Percentiles rank a stretch among this genome's conserved stretches.
These are phyloP conservation scores for Drosophila nigricruria DNA, from an alignment of 2,888 invertebrate species.

Conservation along the genomic window DNA sequence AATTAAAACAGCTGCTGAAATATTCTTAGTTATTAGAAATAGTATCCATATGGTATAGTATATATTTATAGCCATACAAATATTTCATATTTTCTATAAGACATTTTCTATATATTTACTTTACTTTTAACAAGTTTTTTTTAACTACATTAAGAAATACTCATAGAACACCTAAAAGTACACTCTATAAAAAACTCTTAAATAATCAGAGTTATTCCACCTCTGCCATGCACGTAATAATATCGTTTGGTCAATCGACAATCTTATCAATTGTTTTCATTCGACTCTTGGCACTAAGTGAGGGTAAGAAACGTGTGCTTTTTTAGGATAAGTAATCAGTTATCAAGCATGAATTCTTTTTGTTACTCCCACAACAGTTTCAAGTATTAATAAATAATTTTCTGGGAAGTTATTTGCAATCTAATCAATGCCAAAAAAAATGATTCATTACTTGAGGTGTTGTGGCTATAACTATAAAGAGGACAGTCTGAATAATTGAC, in stretches of 20 bases:
- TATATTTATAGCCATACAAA: no score
- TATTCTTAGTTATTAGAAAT: no score
- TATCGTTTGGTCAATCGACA: neutral
- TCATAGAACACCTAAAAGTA: constrained; percentile 46
- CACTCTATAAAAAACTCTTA: constrained; percentile 9
- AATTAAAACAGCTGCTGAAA: neutral
- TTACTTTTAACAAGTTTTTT: neutral
- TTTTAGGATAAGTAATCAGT: constrained; percentile 11
- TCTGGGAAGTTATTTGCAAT: constrained; percentile 22
- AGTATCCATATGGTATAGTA: no score
- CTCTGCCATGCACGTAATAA: neutral
- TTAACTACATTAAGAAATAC: neutral
- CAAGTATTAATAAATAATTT: constrained; percentile 13
- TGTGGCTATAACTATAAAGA: constrained; percentile 17
- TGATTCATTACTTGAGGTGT: constrained; percentile 14
- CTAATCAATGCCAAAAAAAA: constrained; percentile 28
- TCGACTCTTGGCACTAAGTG: neutral
- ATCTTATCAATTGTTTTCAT: constrained; percentile 29
- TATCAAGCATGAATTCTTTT: constrained; percentile 1
- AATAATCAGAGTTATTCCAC: neutral
- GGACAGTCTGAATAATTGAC: neutral
- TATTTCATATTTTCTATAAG: no score
- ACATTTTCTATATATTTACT: neutral
- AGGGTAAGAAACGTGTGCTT: neutral
- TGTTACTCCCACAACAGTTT: constrained; percentile 7